Base-by-base conservation (phyloP, 2,888 invertebrate genomes). In the Thumatha senex region DNA sequence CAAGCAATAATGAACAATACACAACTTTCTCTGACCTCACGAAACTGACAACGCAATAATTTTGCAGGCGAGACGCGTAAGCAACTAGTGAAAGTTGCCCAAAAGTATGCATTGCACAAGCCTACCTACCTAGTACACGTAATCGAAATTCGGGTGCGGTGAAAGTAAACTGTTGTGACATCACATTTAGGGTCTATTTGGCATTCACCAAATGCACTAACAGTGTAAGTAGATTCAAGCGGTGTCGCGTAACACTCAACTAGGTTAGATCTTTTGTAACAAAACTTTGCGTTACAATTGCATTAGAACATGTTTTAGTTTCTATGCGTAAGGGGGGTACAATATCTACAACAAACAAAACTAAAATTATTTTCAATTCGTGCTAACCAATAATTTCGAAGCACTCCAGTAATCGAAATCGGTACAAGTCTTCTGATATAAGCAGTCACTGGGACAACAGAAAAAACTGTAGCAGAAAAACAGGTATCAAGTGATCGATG, bases 61-160 rank as follows among this genome's bases (percentile, higher is more conserved):
- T 90, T 88, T 71, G 87, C 89, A 90, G 86, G 83, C 90, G 74
- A 65, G 74, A 76, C 83, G 84, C 89, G 89, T 89, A 86, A 85
- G 83, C 80, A 71, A 70, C 77, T 75, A 88, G 90, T 88, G 91
- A 91, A 91, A 91, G 91, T 89, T 84, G 82, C 82, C 89, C 82
- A 90, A 91, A 90, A 80, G 84, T 83, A 78, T 78, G 78, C 86
- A 85, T 90, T 90, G 89, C 91, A 89, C 91, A 90, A 89, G 86
- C 78, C 77, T 76, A 80, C 79, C 74, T 71, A 70, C 31, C 31
- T 8, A 31, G 75, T 67, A 80, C 82, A 82, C 85, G 87, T 85
- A 83, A 89, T 88, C 84, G 78, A 84, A 88, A 86, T 89, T 89
- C 81, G 84, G 86, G 78, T 81, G 82, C 80, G 80, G 88, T 84